Conservation (phyloP, 2,888 invertebrate species). For the Piscicola geometra region DNA sequence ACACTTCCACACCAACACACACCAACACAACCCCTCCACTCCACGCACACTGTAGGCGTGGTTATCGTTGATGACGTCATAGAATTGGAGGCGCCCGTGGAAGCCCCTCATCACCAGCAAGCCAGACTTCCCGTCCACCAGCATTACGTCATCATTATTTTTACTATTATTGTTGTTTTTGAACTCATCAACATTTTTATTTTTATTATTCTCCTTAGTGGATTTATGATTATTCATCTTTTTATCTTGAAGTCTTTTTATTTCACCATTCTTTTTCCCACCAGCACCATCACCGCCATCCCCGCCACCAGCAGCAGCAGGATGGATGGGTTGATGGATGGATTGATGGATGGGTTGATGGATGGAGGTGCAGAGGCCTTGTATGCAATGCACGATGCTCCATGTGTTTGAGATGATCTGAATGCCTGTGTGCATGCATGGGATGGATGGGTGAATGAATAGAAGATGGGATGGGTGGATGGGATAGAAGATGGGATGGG, state of each 20-base stretch:
- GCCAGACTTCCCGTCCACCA: slow-evolving; percentile 64
- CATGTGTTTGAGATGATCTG: neutral
- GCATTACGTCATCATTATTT: slow-evolving; percentile 54
- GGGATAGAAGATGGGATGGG: too few species aligned
- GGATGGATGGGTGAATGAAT: neutral
- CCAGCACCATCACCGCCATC: neutral
- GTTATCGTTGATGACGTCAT: slow-evolving; percentile 61
- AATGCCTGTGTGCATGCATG: neutral
- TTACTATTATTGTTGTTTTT: slow-evolving; percentile 36
- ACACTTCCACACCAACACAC: neutral
- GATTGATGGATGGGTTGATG: too few species aligned
- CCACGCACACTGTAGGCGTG: slow-evolving; percentile 63
- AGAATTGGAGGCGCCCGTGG: slow-evolving; percentile 72
- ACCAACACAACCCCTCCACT: neutral
- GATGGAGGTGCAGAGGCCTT: too few species aligned
- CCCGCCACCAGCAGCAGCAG: neutral
- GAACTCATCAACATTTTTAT: slow-evolving; percentile 47
- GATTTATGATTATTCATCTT: too few species aligned
- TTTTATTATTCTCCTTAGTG: too few species aligned
- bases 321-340: too few species aligned
- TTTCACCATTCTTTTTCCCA: too few species aligned
- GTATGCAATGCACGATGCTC: neutral
- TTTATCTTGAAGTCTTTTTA: too few species aligned
- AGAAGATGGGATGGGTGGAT: too few species aligned
- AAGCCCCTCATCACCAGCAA: slow-evolving; percentile 69